A percentile compares a stretch with the other conserved stretches of the same genome.
phyloP scores from a whole-genome alignment of 2,888 invertebrate genomes.

The Drosophila austrosaltans region DNA sequence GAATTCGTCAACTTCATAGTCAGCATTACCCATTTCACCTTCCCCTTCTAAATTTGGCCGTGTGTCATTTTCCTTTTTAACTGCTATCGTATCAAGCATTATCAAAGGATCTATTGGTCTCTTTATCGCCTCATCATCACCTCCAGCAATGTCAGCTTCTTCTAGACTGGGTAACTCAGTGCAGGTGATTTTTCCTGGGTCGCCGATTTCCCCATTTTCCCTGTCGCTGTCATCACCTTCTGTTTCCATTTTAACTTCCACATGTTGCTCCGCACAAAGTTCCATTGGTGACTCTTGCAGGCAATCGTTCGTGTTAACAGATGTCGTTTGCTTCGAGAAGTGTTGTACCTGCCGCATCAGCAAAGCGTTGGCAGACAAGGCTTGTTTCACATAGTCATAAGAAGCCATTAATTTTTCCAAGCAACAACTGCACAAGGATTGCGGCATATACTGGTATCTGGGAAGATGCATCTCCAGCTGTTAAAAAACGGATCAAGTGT shows the following conservation, averaged over 20 bases:
- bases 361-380: slow-evolving; percentile 61
- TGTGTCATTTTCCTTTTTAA: slow-evolving; percentile 49
- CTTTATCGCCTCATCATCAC: slow-evolving; percentile 36
- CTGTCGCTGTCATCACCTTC: slow-evolving; percentile 57
- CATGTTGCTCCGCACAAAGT: slow-evolving; percentile 68
- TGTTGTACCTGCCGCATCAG: slow-evolving; percentile 53
- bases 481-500: not conserved
- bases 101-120: slow-evolving; percentile 56
- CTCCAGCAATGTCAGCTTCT: slow-evolving; percentile 19
- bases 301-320: slow-evolving; percentile 56
- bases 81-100: slow-evolving; percentile 50
- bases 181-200: slow-evolving; percentile 43
- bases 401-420: slow-evolving; percentile 65
- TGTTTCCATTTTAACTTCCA: slow-evolving; percentile 68
- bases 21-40: not conserved
- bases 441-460: slow-evolving; percentile 57
- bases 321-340: slow-evolving; percentile 19
- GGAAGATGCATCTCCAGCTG: slow-evolving; percentile 42
- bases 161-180: slow-evolving; percentile 53
- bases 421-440: slow-evolving; percentile 67
- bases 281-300: slow-evolving; percentile 76
- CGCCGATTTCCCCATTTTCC: slow-evolving; percentile 40
- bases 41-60: not conserved
- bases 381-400: slow-evolving; percentile 72
- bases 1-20: slow-evolving; percentile 4